These are phyloP conservation scores for Eupleurogrammus muticus DNA, from an alignment of 2,797 vertebrate species.

Conservation along the genomic window DNA sequence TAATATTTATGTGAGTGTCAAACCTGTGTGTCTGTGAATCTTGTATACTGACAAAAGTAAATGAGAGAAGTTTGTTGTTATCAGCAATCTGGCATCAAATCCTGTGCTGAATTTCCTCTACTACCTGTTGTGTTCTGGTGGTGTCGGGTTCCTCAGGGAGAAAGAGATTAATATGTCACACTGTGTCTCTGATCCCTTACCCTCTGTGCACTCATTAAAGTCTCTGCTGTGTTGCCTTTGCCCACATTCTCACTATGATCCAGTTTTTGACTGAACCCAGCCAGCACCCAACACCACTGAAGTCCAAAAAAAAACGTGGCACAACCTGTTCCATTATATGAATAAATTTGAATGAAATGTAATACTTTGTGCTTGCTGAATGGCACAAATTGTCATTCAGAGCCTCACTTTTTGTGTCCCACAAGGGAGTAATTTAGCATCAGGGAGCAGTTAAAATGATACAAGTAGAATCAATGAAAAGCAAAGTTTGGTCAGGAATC, in stretches of 20 bases:
- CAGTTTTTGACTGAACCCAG: conserved; percentile 43
- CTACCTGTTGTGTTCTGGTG: conserved; percentile 65
- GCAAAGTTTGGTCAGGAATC: conserved; percentile 20
- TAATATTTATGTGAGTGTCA: background rate
- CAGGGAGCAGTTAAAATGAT: conserved; percentile 45
- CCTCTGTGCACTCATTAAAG: conserved; percentile 52
- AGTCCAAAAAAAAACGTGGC: conserved; percentile 13
- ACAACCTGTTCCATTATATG: conserved; percentile 27
- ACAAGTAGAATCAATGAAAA: conserved; percentile 36
- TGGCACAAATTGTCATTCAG: conserved; percentile 15
- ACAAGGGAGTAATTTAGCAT: conserved; percentile 48
- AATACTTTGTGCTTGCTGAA: conserved; percentile 15
- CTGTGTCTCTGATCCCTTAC: conserved; percentile 69
- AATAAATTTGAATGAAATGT: conserved; percentile 11
- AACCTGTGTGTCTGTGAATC: background rate
- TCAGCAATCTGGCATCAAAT: conserved; percentile 26
- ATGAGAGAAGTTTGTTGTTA: conserved; percentile 22
- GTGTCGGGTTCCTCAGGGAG: conserved; percentile 64
- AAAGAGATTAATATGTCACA: conserved; percentile 74
- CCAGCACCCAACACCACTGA: conserved; percentile 11
- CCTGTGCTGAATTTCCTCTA: conserved; percentile 60
- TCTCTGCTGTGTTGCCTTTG: conserved; percentile 45
- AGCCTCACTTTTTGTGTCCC: conserved; percentile 24
- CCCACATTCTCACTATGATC: conserved; percentile 38
- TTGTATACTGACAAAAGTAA: background rate